These are phyloP conservation scores for Teinopalpus imperialis DNA, from an alignment of 2,888 invertebrate species.

Conservation along the genomic window DNA sequence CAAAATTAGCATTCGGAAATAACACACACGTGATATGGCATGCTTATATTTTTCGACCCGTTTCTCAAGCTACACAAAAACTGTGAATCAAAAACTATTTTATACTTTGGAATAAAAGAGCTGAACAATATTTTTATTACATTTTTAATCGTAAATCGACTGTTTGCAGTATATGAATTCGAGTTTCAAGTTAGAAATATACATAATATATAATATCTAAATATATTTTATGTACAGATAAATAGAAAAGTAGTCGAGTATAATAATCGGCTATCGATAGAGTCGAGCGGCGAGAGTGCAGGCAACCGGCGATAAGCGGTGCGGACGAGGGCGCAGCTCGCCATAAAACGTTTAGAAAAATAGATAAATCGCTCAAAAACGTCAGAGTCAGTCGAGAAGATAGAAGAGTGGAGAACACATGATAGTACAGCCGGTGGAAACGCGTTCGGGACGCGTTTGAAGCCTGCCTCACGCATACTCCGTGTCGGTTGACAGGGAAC, in stretches of 20 bases:
- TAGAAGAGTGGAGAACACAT: constrained; percentile 59
- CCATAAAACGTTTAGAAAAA: constrained; percentile 81
- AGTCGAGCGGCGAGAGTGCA: constrained; percentile 79
- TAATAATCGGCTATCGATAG: constrained; percentile 80
- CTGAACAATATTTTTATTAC: constrained; percentile 36
- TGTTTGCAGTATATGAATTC: constrained; percentile 79
- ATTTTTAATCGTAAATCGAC: constrained; percentile 80
- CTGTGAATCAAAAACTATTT: constrained; percentile 10
- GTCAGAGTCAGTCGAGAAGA: constrained; percentile 79
- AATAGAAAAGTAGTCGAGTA: constrained; percentile 81
- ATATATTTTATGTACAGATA: constrained; percentile 82
- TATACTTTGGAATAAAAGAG: constrained; percentile 17
- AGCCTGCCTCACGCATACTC: constrained; percentile 85
- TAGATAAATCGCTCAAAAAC: constrained; percentile 82
- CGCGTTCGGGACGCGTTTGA: constrained; percentile 5
- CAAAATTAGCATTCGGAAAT: no score
- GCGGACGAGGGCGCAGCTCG: constrained; percentile 79
- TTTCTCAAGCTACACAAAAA: no score
- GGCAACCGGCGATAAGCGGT: constrained; percentile 78
- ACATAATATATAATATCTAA: constrained; percentile 81
- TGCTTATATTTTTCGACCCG: no score
- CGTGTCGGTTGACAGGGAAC: constrained; percentile 85
- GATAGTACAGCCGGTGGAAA: constrained; percentile 29
- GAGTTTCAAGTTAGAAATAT: constrained; percentile 80
- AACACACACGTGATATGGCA: no score